phyloP scores from a whole-genome alignment of 2,113 vertebrate species.

The Hydropotes inermis region DNA sequence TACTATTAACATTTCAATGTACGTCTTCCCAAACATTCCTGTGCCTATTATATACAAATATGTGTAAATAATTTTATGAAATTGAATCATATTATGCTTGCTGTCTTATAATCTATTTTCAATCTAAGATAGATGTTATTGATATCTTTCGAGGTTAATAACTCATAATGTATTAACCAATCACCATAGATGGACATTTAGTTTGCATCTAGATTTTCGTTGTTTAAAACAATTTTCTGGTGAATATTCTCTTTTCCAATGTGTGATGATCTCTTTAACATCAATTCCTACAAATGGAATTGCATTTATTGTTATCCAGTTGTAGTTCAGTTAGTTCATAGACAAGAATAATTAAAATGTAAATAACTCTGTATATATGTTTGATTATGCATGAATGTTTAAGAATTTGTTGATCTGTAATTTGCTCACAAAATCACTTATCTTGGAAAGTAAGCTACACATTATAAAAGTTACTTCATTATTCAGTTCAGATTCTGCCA shows the following conservation, averaged over 20 bases:
- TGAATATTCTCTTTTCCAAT: background rate
- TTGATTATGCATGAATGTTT: slow-evolving; percentile 13
- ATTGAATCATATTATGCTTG: background rate
- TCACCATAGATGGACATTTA: background rate
- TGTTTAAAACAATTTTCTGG: background rate
- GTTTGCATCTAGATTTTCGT: background rate
- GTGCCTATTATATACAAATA: background rate
- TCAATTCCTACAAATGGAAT: background rate
- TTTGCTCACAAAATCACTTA: slow-evolving; percentile 24
- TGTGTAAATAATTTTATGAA: slow-evolving; percentile 7
- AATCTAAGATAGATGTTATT: background rate
- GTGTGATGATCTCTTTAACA: background rate
- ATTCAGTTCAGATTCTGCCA: slow-evolving; percentile 11
- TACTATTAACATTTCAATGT: background rate
- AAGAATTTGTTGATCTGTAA: background rate
- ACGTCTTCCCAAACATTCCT: background rate
- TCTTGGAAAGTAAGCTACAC: background rate
- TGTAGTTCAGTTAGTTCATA: slow-evolving; percentile 16
- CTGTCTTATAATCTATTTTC: background rate
- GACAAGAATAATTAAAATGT: slow-evolving; percentile 11
- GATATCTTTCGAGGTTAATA: background rate
- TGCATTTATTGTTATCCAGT: background rate
- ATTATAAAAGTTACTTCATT: background rate
- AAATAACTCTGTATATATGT: background rate
- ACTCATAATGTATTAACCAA: background rate